Percentiles rank a stretch among this genome's conserved stretches.
phyloP scores from a whole-genome alignment of 2,888 invertebrate species.

The Caenorhabditis sinica region DNA sequence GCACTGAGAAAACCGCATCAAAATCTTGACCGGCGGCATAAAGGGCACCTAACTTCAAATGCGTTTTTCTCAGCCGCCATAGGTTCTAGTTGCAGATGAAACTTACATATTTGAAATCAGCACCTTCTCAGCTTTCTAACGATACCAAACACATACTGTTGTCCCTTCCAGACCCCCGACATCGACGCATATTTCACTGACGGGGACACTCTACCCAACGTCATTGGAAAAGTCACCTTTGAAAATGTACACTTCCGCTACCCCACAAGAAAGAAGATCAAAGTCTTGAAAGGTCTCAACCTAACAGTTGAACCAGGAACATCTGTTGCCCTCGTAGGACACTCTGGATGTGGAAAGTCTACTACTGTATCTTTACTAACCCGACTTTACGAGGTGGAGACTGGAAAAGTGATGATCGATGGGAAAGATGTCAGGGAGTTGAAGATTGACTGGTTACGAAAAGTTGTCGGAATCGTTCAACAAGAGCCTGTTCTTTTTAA shows the following conservation, averaged over 20 bases:
- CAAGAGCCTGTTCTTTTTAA: slow-evolving; percentile 73
- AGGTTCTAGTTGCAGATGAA: too few species aligned
- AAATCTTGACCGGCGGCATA: too few species aligned
- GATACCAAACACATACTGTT: too few species aligned
- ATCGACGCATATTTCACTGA: slow-evolving; percentile 74
- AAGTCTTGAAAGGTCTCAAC: slow-evolving; percentile 83
- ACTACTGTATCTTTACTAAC: slow-evolving; percentile 91
- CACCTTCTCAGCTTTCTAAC: too few species aligned
- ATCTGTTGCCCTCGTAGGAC: slow-evolving; percentile 86
- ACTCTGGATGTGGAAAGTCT: slow-evolving; percentile 87
- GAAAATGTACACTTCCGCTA: slow-evolving; percentile 78
- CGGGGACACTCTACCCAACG: slow-evolving; percentile 66
- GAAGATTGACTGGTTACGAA: slow-evolving; percentile 66
- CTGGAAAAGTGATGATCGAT: slow-evolving; percentile 86
- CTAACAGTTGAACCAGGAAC: slow-evolving; percentile 84
- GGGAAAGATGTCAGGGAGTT: slow-evolving; percentile 63
- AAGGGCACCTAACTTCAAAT: too few species aligned
- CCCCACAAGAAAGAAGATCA: slow-evolving; percentile 69
- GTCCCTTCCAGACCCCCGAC: slow-evolving; percentile 60
- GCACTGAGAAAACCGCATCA: too few species aligned
- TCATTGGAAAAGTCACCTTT: slow-evolving; percentile 74
- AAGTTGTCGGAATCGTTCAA: slow-evolving; percentile 69
- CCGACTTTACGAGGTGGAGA: slow-evolving; percentile 87
- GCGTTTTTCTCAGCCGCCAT: too few species aligned
- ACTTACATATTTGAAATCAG: too few species aligned